These are phyloP conservation scores for Phaenicophaeus curvirostris DNA, from an alignment of 2,797 vertebrate genomes.

Conservation along the genomic window DNA sequence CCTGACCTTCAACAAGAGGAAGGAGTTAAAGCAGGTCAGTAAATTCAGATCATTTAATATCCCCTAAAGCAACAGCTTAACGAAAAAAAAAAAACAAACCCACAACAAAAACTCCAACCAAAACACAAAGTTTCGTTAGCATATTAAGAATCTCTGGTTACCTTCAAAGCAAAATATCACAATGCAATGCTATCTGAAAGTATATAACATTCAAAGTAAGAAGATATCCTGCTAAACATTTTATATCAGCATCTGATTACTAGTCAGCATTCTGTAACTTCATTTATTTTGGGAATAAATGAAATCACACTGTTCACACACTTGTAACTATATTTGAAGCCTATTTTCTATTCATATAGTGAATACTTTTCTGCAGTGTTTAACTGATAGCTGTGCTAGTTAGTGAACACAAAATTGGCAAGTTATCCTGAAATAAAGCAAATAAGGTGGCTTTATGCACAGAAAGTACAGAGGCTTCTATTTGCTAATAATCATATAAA, in stretches of 20 bases:
- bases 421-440: slow-evolving; percentile 78
- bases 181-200: slow-evolving; percentile 32
- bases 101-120: not conserved
- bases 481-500: slow-evolving; percentile 72
- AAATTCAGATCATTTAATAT: slow-evolving; percentile 18
- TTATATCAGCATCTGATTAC: slow-evolving; percentile 59
- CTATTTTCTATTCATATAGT: slow-evolving; percentile 69
- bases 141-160: slow-evolving; percentile 34
- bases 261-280: slow-evolving; percentile 65
- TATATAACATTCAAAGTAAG: slow-evolving; percentile 43
- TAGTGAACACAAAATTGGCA: slow-evolving; percentile 75
- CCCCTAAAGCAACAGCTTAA: slow-evolving; percentile 55
- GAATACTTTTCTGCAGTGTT: slow-evolving; percentile 73
- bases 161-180: slow-evolving; percentile 44
- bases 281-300: slow-evolving; percentile 62
- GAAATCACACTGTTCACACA: slow-evolving; percentile 69
- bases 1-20: not conserved
- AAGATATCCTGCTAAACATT: slow-evolving; percentile 56
- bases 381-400: slow-evolving; percentile 71
- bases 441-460: slow-evolving; percentile 79
- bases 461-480: slow-evolving; percentile 71
- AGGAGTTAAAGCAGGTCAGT: slow-evolving; percentile 62
- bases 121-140: not conserved
- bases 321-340: slow-evolving; percentile 73
- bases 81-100: not conserved